Percentiles rank a stretch among this genome's conserved stretches.
Evolutionary conservation across 1,140 invertebrate species (phyloP).

Genomic region (Pachyrhynchus sulphureomaculatus): DNA sequence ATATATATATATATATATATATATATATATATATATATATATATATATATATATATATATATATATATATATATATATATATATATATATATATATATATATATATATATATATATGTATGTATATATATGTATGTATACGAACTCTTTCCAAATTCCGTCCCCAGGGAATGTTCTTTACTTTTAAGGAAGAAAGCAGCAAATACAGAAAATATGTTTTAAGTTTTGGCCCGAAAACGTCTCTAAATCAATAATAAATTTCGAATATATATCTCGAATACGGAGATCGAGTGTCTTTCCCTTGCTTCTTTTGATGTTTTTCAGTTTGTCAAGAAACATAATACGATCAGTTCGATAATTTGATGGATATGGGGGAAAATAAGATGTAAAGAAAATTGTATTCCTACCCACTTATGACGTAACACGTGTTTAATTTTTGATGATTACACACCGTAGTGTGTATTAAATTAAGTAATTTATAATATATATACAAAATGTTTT

Average conservation of each 20-base stretch:
- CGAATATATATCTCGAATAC: constrained; percentile 9
- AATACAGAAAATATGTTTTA: constrained; percentile 24
- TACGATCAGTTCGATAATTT: constrained; percentile 4
- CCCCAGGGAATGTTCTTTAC: too few relatives aligned
- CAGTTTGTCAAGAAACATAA: background rate
- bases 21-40: too few relatives aligned
- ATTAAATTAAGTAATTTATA: too few relatives aligned
- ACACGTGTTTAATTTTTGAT: background rate
- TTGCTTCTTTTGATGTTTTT: background rate
- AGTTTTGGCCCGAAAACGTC: constrained; percentile 20
- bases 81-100: too few relatives aligned
- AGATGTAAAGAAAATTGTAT: background rate
- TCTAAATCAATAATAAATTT: constrained; percentile 25
- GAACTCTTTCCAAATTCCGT: too few relatives aligned
- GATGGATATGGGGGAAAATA: background rate
- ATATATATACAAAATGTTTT: too few relatives aligned
- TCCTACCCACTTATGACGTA: background rate
- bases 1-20: too few relatives aligned
- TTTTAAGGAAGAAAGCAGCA: constrained; percentile 5
- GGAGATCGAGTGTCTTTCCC: constrained; percentile 2
- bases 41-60: too few relatives aligned
- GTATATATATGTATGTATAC: too few relatives aligned
- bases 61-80: too few relatives aligned
- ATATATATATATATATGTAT: too few relatives aligned
- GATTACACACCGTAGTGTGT: too few relatives aligned